A percentile compares a stretch with the other conserved stretches of the same genome.
Evolutionary conservation across 1,140 invertebrate species (phyloP).

Genomic region (Zaprionus lachaisei): DNA sequence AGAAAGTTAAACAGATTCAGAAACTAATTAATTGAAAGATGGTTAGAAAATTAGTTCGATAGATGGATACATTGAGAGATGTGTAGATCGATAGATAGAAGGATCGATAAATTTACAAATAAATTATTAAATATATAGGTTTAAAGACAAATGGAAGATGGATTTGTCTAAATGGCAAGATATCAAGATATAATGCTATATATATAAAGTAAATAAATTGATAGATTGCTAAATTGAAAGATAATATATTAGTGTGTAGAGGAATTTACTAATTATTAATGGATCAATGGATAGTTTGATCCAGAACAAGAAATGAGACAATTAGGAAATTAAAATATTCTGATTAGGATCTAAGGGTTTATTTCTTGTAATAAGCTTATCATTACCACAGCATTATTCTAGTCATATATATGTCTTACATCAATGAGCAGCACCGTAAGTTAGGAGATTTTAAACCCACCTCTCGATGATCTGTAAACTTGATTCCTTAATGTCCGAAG

Average conservation of each 20-base stretch:
- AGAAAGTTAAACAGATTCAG: neutral
- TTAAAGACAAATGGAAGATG: neutral
- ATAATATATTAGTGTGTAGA: no score
- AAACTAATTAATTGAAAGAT: neutral
- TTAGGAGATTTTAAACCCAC: slow-evolving; percentile 6
- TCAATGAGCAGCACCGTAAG: neutral
- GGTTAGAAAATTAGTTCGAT: neutral
- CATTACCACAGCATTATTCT: no score
- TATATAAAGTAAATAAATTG: neutral
- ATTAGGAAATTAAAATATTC: no score
- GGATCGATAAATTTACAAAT: neutral
- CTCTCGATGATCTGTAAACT: slow-evolving; percentile 7
- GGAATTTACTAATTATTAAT: no score
- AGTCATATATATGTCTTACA: no score
- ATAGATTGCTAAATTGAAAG: neutral
- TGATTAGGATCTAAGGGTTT: no score
- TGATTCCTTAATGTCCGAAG: slow-evolving; percentile 21
- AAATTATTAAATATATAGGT: neutral
- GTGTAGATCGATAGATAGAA: neutral
- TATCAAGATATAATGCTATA: neutral
- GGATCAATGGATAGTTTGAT: no score
- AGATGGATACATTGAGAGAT: neutral
- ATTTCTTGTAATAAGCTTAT: no score
- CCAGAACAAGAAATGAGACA: no score
- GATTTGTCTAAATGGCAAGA: neutral